Evolutionary conservation across 1,140 invertebrate genomes (phyloP).

Genomic region (Ericerus pela): DNA sequence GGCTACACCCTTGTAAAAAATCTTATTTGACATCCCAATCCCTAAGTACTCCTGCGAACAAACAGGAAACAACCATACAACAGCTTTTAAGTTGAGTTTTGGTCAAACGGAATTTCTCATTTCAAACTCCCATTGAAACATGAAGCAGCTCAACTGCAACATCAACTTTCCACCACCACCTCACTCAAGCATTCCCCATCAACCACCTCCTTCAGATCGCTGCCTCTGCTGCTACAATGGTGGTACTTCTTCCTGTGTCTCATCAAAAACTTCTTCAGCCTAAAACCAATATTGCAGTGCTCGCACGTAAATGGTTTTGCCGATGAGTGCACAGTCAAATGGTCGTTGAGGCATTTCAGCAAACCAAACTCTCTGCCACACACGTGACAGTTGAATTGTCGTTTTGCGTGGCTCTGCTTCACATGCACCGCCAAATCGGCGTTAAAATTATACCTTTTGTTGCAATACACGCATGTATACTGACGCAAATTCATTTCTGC

Average conservation of each 20-base stretch:
- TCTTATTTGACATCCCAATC: too few species aligned
- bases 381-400: conserved; percentile 33
- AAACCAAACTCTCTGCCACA: conserved; percentile 45
- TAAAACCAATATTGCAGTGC: neutral
- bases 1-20: too few species aligned
- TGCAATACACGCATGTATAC: neutral
- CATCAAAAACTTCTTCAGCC: neutral
- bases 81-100: too few species aligned
- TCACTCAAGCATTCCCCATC: neutral
- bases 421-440: neutral
- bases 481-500: neutral
- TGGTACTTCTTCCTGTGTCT: conserved; percentile 1
- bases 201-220: neutral
- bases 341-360: conserved; percentile 42
- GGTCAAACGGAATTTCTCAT: too few species aligned
- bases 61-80: too few species aligned
- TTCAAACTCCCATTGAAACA: too few species aligned
- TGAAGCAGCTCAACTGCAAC: too few species aligned
- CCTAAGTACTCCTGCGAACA: too few species aligned
- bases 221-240: neutral
- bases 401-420: neutral
- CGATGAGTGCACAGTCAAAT: conserved; percentile 21
- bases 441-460: conserved; percentile 1
- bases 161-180: too few species aligned
- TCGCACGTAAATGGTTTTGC: neutral